Percentiles rank a stretch among this genome's conserved stretches.
These are phyloP conservation scores for Styela plicata DNA, from an alignment of 23 tunicate species.

Conservation along the genomic window DNA sequence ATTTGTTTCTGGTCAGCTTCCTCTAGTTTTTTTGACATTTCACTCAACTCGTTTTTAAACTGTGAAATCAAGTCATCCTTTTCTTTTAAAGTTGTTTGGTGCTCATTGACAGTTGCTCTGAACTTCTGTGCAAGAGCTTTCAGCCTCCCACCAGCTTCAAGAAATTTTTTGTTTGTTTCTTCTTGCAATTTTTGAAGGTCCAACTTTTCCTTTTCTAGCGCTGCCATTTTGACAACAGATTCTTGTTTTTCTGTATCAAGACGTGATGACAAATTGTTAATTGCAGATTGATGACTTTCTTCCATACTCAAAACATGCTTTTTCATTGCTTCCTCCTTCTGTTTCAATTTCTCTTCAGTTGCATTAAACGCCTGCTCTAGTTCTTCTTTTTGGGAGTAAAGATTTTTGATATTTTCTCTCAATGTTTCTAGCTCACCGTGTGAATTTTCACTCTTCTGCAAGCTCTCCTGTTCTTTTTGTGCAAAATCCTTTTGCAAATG, in stretches of 20 bases:
- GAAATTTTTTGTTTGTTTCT: slow-evolving; percentile 16
- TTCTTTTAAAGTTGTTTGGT: not conserved
- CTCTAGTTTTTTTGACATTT: not conserved
- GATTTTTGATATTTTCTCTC: not conserved
- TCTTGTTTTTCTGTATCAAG: slow-evolving; percentile 21
- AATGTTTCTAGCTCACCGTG: not conserved
- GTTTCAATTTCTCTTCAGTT: not conserved
- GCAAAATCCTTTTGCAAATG: slow-evolving; percentile 1
- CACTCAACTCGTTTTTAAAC: not conserved
- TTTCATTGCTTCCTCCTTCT: slow-evolving; percentile 19
- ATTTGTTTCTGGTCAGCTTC: not conserved
- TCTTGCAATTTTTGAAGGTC: slow-evolving; percentile 10
- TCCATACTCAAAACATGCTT: slow-evolving; percentile 19
- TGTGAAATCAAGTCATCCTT: not conserved
- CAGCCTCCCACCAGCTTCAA: slow-evolving; percentile 25
- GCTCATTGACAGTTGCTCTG: slow-evolving; percentile 20
- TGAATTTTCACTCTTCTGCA: slow-evolving; percentile 10
- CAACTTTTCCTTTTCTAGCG: slow-evolving; percentile 8
- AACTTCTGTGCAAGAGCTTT: slow-evolving; percentile 21
- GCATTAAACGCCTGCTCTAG: not conserved
- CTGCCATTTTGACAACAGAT: not conserved
- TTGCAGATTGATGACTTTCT: slow-evolving; percentile 4
- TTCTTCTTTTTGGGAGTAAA: not conserved
- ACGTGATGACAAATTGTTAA: not conserved
- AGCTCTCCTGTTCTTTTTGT: not conserved